Base-by-base conservation (phyloP, 2,888 invertebrate genomes). In the Germaria angustata region DNA sequence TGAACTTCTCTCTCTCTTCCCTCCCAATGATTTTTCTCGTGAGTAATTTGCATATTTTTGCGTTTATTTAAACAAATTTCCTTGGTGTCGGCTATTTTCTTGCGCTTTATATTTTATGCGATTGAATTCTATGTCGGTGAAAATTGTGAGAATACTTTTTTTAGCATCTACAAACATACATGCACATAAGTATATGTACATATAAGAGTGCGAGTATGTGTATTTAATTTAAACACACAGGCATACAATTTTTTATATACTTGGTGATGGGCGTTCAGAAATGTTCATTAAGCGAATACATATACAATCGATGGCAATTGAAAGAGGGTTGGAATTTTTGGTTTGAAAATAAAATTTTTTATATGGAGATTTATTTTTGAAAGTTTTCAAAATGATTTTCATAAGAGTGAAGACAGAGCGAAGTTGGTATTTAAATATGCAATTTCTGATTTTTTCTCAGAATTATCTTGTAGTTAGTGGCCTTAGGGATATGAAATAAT, bases 91-190 rank as follows among this genome's bases (percentile, higher is more conserved):
- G 15, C 46, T 24, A 6, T 20, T 66, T 49, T 34, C 55, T 49
- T 39, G 15, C 51, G 39, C 36, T 63, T 76, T 32, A 4, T 15
- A 66, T 28, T 80, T 84, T 76, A 63, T 81, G 49, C 39, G 36
- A 51, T 71, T 57, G 44, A 55, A 51, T 81, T 85, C 78, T 80
- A 85, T 85, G 85, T 84, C 81, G 82, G 84, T 84, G 78, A 71
- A 78, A 82, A 75, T 78, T 69, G 57, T 78, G 28, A 69, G 59
- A 44, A 17, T 13, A 66, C 41, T 51, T 7, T 61, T 78, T 78
- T 49, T 28, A 32, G 39, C 49, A 49, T 63, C 39, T 36, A 53
- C 13, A n/a, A n/a, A 34, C 9, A 53, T 53, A 63, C 13, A 39
- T 39, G 11, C n/a, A n/a, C 11, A 39, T 9, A 0, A 11, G 11